Conservation (phyloP, 2,888 invertebrate species). For the Ophion slaviceki region DNA sequence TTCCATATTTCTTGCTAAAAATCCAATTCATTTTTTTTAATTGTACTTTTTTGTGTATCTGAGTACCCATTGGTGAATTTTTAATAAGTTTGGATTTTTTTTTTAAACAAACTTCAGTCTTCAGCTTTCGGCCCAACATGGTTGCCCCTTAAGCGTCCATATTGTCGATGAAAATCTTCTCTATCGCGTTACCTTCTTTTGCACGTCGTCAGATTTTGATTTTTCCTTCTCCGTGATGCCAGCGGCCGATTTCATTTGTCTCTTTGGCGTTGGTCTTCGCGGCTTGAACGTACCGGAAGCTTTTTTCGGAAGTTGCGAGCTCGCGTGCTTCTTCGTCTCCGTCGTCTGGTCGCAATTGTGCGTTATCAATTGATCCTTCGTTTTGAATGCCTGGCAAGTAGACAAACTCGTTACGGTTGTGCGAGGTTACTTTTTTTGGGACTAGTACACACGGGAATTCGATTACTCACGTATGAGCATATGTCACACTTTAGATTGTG, state of each 20-base stretch:
- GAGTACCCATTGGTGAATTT: no score
- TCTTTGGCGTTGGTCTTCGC: slow-evolving; percentile 80
- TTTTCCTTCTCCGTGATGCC: slow-evolving; percentile 78
- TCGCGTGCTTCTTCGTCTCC: slow-evolving; percentile 76
- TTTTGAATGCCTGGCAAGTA: slow-evolving; percentile 77
- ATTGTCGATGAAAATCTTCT: background rate
- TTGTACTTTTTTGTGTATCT: no score
- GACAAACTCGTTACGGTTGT: slow-evolving; percentile 9
- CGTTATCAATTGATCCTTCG: slow-evolving; percentile 79
- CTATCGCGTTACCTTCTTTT: slow-evolving; percentile 62
- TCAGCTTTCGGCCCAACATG: no score
- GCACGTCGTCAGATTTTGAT: slow-evolving; percentile 75
- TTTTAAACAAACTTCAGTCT: no score
- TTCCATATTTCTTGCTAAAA: background rate
- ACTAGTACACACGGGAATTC: background rate
- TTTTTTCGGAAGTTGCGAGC: slow-evolving; percentile 80
- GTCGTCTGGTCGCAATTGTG: slow-evolving; percentile 79
- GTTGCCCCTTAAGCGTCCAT: background rate
- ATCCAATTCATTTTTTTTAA: background rate
- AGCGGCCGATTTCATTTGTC: slow-evolving; percentile 75
- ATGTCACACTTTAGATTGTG: slow-evolving; percentile 80
- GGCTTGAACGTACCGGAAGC: slow-evolving; percentile 81
- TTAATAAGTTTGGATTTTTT: no score
- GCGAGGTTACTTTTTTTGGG: background rate
- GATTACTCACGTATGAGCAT: slow-evolving; percentile 79